phyloP scores from a whole-genome alignment of 2,797 vertebrate species.

The Trematocara caparti region DNA sequence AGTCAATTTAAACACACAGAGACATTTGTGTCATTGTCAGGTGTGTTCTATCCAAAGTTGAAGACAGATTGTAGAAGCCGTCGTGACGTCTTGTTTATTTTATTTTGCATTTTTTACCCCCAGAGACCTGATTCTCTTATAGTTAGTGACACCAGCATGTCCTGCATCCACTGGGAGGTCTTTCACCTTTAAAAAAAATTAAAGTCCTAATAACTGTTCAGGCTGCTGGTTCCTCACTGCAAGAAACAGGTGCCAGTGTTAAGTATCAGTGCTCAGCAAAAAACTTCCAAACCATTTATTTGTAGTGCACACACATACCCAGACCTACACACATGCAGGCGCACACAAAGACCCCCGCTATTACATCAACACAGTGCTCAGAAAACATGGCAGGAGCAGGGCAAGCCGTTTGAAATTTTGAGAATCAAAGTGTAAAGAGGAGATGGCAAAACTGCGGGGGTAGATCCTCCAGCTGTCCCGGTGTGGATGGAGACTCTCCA shows the following conservation, averaged over 20 bases:
- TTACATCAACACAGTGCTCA: conserved; percentile 41
- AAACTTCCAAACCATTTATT: conserved; percentile 19
- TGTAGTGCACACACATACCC: conserved; percentile 45
- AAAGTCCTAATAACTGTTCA: conserved; percentile 18
- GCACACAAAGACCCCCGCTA: background rate
- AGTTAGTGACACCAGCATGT: conserved; percentile 1
- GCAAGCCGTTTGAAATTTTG: conserved; percentile 21
- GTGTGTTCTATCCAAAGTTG: conserved; percentile 7
- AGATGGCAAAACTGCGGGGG: conserved; percentile 65
- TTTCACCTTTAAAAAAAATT: conserved; percentile 15
- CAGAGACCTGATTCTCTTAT: conserved; percentile 6
- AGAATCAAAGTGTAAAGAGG: conserved; percentile 7
- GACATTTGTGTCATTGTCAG: conserved; percentile 31
- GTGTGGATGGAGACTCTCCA: conserved; percentile 89
- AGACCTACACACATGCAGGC: conserved; percentile 22
- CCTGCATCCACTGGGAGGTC: background rate
- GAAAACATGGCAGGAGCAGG: conserved; percentile 72
- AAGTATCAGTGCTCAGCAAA: conserved; percentile 50
- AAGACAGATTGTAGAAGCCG: background rate
- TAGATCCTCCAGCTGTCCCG: conserved; percentile 91
- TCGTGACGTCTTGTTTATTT: background rate
- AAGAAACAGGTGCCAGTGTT: conserved; percentile 28
- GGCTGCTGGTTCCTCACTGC: conserved; percentile 10
- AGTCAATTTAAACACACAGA: conserved; percentile 73
- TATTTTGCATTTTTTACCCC: background rate